Percentiles rank a stretch among this genome's conserved stretches.
Evolutionary conservation across 2,888 invertebrate genomes (phyloP).

Genomic region (Idaea biselata): DNA sequence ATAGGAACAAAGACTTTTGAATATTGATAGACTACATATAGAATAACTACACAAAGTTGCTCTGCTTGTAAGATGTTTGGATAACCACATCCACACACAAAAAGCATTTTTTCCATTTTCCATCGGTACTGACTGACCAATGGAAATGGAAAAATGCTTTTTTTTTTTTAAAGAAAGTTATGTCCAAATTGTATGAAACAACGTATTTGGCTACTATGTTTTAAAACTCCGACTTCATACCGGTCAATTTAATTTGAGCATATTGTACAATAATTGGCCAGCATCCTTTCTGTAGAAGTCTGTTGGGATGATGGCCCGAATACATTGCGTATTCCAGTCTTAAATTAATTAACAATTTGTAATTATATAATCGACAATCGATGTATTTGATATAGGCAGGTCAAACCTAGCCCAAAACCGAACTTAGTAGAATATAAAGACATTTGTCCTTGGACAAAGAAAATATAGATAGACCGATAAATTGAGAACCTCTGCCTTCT

Average conservation of each 20-base stretch:
- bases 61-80: no score
- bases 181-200: no score
- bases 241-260: neutral
- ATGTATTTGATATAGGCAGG: neutral
- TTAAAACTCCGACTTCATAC: neutral
- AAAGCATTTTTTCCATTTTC: no score
- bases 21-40: no score
- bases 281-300: conserved; percentile 16
- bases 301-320: conserved; percentile 17
- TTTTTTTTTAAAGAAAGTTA: no score
- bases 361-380: neutral
- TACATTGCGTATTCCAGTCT: conserved; percentile 22
- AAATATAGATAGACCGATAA: neutral
- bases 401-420: neutral
- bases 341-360: conserved; percentile 12
- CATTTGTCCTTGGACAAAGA: neutral
- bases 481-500: no score
- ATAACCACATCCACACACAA: no score
- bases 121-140: no score
- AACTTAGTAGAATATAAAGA: neutral
- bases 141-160: no score
- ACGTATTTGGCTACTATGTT: no score
- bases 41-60: no score
- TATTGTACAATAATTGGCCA: conserved; percentile 10
- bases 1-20: neutral